phyloP scores from a whole-genome alignment of 2,888 invertebrate genomes.

The Dromius quadrimaculatus region DNA sequence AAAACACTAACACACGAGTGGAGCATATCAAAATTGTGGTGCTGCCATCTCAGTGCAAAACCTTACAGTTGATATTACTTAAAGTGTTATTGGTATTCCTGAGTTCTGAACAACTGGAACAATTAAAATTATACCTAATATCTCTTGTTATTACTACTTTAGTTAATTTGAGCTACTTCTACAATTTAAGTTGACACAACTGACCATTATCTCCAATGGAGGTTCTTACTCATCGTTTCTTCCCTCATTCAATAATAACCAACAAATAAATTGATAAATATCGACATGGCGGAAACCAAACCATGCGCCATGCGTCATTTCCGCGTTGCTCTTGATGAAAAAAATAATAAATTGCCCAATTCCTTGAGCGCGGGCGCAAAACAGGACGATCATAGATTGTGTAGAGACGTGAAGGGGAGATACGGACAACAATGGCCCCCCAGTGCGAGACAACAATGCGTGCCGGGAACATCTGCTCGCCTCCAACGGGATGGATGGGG shows the following conservation, averaged over 20 bases:
- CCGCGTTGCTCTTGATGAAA: conserved; percentile 42
- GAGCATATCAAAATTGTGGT: too few species aligned
- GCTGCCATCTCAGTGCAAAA: too few species aligned
- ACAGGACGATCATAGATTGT: not conserved
- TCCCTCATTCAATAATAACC: conserved; percentile 32
- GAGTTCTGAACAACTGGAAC: too few species aligned
- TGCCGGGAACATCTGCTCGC: conserved; percentile 65
- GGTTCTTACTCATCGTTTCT: conserved; percentile 25
- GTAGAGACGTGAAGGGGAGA: conserved; percentile 52
- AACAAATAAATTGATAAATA: conserved; percentile 51
- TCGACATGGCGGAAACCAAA: conserved; percentile 34
- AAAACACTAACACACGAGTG: too few species aligned
- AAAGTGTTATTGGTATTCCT: too few species aligned
- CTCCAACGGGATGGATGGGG: conserved; percentile 43
- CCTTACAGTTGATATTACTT: too few species aligned
- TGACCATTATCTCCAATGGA: too few species aligned
- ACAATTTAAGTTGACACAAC: too few species aligned
- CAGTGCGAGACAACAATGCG: conserved; percentile 64
- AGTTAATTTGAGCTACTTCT: too few species aligned
- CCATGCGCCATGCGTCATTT: conserved; percentile 40
- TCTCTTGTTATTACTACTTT: too few species aligned
- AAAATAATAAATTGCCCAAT: conserved; percentile 53
- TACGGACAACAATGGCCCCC: conserved; percentile 61
- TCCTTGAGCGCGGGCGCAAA: conserved; percentile 17
- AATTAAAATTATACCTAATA: too few species aligned